Percentiles rank a stretch among this genome's conserved stretches.
Conservation (phyloP, 1,140 invertebrate species). For the Anoplophora glabripennis region DNA sequence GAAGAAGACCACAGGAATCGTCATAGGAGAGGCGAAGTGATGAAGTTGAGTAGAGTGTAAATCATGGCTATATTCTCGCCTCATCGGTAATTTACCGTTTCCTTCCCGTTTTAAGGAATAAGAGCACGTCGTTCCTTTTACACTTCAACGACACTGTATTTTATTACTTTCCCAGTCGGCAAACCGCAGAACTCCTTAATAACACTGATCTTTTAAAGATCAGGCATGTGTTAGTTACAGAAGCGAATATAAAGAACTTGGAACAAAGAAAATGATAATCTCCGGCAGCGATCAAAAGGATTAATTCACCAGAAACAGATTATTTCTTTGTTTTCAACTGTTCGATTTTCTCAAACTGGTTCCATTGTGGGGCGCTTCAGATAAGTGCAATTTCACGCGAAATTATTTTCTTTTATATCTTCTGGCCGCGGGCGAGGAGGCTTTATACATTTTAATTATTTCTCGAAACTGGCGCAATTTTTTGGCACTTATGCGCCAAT, state of each 20-base stretch:
- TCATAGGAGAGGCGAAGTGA: constrained; percentile 17
- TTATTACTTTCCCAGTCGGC: constrained; percentile 32
- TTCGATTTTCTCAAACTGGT: background rate
- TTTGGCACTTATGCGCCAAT: no score
- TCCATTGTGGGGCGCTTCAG: no score
- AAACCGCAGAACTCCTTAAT: constrained; percentile 27
- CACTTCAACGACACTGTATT: constrained; percentile 39
- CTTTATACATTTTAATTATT: no score
- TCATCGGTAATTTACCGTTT: constrained; percentile 35
- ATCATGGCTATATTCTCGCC: constrained; percentile 29
- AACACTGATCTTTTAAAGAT: constrained; percentile 41
- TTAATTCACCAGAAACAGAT: constrained; percentile 39
- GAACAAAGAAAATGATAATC: constrained; percentile 37
- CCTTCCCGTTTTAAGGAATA: constrained; percentile 32
- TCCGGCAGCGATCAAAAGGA: constrained; percentile 31
- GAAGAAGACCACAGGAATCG: constrained; percentile 11
- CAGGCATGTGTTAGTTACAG: constrained; percentile 38
- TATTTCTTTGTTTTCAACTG: constrained; percentile 30
- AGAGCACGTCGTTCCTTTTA: constrained; percentile 34
- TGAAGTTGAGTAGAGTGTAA: constrained; percentile 17
- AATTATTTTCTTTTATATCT: no score
- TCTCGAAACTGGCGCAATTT: no score
- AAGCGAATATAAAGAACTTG: constrained; percentile 32
- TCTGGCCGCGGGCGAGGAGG: no score
- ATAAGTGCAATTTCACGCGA: no score